Evolutionary conservation across 2,888 invertebrate genomes (phyloP), one percentile per base, ranked within the genome.

Genomic region (Cataglyphis cursor): DNA sequence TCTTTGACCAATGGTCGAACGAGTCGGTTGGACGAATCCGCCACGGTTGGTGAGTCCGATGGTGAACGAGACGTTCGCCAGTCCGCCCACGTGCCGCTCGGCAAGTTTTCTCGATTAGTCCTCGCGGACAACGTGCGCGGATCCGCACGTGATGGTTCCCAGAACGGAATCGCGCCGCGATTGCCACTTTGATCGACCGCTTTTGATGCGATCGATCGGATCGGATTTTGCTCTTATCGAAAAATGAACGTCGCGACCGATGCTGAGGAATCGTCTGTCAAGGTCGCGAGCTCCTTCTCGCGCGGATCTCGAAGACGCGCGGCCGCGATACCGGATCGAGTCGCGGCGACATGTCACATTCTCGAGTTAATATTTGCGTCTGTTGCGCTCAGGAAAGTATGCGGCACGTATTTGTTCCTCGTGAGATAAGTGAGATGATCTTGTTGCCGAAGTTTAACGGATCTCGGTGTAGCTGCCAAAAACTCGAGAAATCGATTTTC

Each of bases 11-110:
- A 90, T 89, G 76, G 70, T 76, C 57, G 78, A 28, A 15, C 74
- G 70, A 51, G 64, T 68, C 78, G 85, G 64, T 75, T 86, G 84
- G 78, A 86, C 85, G 84, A 84, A 87, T 51, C 38, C 68, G 24
- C 83, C 57, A 62, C 82, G 90, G 86, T 89, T 90, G 90, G 90
- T 83, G 85, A 85, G 85, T 83, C 76, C 82, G 81, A 31, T 35
- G 4, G 65, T 38, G 54, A 73, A 72, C 87, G 73, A 82, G 73
- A 68, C 65, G 81, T 59, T 75, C 62, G 65, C 38, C 85, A 89
- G 87, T 89, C 89, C 90, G 90, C 89, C 90, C 91, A 88, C 85
- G 83, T 85, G 82, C 9, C 83, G 78, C 83, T 83, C 85, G 66
- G 24, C 76, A 62, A 64, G 65, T 83, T 51, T 8, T 85, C 73